phyloP scores from a whole-genome alignment of 2,797 vertebrate genomes.

The Coccyzus lansbergi region DNA sequence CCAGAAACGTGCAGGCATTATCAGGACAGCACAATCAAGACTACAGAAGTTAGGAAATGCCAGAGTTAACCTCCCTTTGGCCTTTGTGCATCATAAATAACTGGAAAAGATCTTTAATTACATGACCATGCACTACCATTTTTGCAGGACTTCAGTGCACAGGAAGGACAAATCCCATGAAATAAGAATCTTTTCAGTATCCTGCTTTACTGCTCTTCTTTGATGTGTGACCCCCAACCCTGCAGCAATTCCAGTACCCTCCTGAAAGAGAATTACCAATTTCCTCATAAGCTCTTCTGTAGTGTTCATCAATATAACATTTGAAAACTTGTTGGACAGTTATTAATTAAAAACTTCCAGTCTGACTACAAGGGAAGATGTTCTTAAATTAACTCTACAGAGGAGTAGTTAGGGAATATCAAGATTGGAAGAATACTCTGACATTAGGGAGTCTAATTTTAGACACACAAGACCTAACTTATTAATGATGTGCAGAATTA shows the following conservation, averaged over 20 bases:
- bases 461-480: background rate
- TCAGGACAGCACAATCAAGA: constrained; percentile 38
- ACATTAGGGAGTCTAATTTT: background rate
- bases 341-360: background rate
- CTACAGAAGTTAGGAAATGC: constrained; percentile 51
- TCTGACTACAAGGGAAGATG: background rate
- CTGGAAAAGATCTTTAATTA: constrained; percentile 24
- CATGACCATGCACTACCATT: constrained; percentile 36
- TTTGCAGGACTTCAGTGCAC: constrained; percentile 37
- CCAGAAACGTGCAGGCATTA: background rate
- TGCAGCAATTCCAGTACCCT: background rate
- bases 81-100: constrained; percentile 32
- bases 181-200: constrained; percentile 33
- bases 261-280: background rate
- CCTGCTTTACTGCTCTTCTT: constrained; percentile 20
- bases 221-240: background rate
- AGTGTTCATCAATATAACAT: background rate
- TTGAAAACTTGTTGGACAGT: background rate
- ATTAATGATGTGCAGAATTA: background rate
- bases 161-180: constrained; percentile 53
- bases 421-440: background rate
- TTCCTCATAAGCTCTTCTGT: background rate
- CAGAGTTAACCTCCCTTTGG: constrained; percentile 55
- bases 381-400: background rate
- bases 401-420: background rate